Evolutionary conservation across 2,888 invertebrate genomes (phyloP), one percentile per base, ranked within the genome.

Genomic region (Plusia festucae): DNA sequence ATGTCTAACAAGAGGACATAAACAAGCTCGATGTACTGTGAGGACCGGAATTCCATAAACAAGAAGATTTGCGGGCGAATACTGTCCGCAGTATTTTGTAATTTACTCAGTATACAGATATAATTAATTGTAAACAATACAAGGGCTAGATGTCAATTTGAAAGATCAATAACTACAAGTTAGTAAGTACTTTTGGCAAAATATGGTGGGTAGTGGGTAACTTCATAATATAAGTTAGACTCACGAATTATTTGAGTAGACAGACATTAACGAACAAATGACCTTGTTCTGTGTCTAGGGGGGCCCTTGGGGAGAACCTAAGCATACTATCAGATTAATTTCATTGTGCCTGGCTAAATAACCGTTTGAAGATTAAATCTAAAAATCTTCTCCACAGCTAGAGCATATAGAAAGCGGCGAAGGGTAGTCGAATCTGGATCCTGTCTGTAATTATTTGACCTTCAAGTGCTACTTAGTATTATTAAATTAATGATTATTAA

Each of bases 31-130:
- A 49, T 20, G 46, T 20, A 49, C 18, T 11, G 18, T 20, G 18
- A 18, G 18, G 46, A 18, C 18, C 13, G n/a, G 8, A 27, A 27
- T 24, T 49, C 20, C 46, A 49, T 60, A 52, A 59, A 40, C 53
- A 40, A 60, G 13, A 52, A 16, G 24, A 53, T 52, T 52, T 24
- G 40, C 40, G 22, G 40, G 52, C 59, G 18, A 40, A 53, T 34
- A 58, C 55, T 55, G 57, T 18, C 44, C 40, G 54, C 52, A 53
- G 52, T 13, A 4, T 53, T 40, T 32, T 16, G 18, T 49, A 49
- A 49, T 49, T 49, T 49, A 20, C 9, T 49, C 3, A 11, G 46
- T 20, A 49, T 13, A 20, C 20, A 49, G 46, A 20, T 49, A 49
- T 49, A 11, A 11, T 11, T 20, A 20, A 11, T 11, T 49, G 18